Base-by-base conservation (phyloP, 1,140 invertebrate genomes). In the Magallana ariakensis region DNA sequence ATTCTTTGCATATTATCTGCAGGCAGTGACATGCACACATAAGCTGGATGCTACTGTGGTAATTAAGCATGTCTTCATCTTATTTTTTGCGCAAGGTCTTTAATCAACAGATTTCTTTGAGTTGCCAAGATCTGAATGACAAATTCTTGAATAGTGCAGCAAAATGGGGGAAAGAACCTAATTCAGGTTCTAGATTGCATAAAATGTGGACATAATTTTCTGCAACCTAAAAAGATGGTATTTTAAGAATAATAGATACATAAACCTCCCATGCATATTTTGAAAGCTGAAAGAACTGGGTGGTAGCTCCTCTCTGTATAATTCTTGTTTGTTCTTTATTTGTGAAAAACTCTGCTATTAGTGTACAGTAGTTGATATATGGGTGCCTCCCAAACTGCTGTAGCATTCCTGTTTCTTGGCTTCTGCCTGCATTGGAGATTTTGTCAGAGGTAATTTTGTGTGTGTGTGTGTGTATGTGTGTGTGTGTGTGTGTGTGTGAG, bases 61-160 rank as follows among this genome's bases (percentile, higher is more conserved):
- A 75, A 75, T 75, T 75, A 75, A 26, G 66, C 66, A 26, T 75
- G 66, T 75, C 66, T 22, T 26, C 33, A 13, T 11, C 33, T 75
- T 75, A 19, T 75, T 75, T 75, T 75, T 75, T 75, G 66, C 26
- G 66, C 66, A 75, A 75, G 66, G 66, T 75, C 66, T 75, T 33
- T 75, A 60, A 60, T 75, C 66, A 75, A 6, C 33, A 33, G 22
- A 26, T 46, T 13, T 11, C 22, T 13, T 26, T 26, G 22, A 75
- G 66, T 26, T 75, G 66, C 66, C 66, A 75, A 75, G 66, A 46
- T 26, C 66, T 26, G 9, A 75, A 26, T 75, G 66, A 75, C 66
- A 75, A 9, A 46, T 75, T 26, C 22, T 26, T 75, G 11, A 75
- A 75, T 75, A 33, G 22, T 75, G 22, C 66, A 75, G 22, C 33